Conservation (phyloP, 2,797 vertebrate genomes). For the Rhinichthys osculus region DNA sequence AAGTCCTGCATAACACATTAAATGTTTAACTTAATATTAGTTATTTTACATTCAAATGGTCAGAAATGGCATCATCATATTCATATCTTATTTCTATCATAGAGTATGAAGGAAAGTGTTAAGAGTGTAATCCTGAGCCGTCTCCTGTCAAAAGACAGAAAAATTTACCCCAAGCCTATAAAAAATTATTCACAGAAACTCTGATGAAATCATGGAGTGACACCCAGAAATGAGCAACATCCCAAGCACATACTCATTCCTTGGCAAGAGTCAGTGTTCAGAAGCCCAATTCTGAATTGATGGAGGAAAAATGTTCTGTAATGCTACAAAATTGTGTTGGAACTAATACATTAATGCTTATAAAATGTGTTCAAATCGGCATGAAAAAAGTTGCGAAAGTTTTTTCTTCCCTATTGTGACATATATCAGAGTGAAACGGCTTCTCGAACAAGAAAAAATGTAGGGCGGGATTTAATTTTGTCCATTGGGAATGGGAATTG, state of each 20-base stretch:
- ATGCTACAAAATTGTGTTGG: background rate
- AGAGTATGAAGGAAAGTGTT: background rate
- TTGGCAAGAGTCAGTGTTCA: background rate
- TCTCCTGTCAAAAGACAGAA: background rate
- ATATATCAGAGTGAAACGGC: background rate
- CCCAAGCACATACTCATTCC: background rate
- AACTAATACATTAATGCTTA: background rate
- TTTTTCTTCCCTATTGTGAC: background rate
- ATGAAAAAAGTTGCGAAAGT: background rate
- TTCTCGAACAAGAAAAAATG: background rate
- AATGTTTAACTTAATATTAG: background rate
- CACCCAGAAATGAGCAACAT: constrained; percentile 27
- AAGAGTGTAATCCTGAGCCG: background rate
- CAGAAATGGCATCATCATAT: background rate
- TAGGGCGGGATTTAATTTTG: background rate
- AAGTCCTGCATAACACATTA: background rate
- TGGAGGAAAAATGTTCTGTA: background rate
- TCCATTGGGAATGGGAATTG: background rate
- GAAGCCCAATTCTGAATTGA: background rate
- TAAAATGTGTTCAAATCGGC: background rate
- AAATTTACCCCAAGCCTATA: background rate
- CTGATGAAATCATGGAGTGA: constrained; percentile 26
- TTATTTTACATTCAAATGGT: background rate
- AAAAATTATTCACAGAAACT: constrained; percentile 19
- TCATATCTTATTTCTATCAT: background rate